These are phyloP conservation scores for Pollenia labialis DNA, from an alignment of 2,888 invertebrate genomes.

Conservation along the genomic window DNA sequence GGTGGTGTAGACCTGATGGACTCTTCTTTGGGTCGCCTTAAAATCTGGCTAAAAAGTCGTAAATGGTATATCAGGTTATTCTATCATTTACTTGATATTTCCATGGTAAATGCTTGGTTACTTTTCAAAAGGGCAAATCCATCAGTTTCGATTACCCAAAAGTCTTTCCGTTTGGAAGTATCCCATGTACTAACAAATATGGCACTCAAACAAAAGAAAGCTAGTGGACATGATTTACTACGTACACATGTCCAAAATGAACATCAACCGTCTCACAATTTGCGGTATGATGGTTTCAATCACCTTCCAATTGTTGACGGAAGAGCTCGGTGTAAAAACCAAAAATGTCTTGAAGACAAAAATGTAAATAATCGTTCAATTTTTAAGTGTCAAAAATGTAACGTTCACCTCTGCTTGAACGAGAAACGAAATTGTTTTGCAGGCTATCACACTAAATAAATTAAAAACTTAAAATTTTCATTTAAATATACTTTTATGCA, in stretches of 20 bases:
- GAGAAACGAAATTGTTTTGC: conserved; percentile 59
- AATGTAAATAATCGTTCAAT: conserved; percentile 52
- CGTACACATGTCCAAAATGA: too few species aligned
- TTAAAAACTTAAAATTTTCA: too few species aligned
- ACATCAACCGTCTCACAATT: too few species aligned
- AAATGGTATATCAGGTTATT: conserved; percentile 63
- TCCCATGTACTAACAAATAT: conserved; percentile 31
- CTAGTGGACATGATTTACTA: too few species aligned
- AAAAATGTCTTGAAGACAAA: conserved; percentile 28
- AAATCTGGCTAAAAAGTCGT: conserved; percentile 45
- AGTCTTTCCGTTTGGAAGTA: conserved; percentile 48
- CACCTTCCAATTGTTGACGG: too few species aligned
- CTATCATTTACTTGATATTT: conserved; percentile 59
- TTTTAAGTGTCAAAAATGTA: conserved; percentile 52
- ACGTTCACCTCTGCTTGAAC: conserved; percentile 43
- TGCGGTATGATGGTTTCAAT: too few species aligned
- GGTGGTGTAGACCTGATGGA: conserved; percentile 62
- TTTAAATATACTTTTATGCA: too few species aligned
- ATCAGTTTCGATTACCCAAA: conserved; percentile 47
- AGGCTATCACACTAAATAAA: conserved; percentile 37
- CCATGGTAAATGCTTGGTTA: conserved; percentile 54
- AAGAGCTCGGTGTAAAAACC: conserved; percentile 37
- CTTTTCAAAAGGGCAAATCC: conserved; percentile 50
- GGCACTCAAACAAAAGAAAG: too few species aligned
- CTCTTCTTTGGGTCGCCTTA: conserved; percentile 28